Base-by-base conservation (phyloP, 2,888 invertebrate species). In the Matsumyia berberina region DNA sequence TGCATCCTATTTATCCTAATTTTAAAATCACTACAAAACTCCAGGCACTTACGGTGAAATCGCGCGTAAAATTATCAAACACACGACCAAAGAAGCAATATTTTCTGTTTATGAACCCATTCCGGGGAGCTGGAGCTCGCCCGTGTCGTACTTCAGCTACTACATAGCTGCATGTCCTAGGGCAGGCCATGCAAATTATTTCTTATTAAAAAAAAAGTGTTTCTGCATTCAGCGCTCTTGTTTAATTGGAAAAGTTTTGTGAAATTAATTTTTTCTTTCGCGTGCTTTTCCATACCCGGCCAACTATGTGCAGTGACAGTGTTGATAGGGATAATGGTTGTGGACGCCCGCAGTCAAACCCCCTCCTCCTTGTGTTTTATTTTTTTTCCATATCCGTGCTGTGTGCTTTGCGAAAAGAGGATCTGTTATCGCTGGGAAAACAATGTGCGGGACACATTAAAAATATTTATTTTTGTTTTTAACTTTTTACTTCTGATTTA, bases 231-330 rank as follows among this genome's bases (percentile, higher is more conserved):
- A 82, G 77, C 62, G 74, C 81, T 24, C 24, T 77, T 77, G 81
- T 82, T 82, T 82, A 82, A 82, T 82, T 82, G 81, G 77, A 82
- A 82, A 82, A 82, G 70, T 82, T 82, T 77, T 70, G 64, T 12
- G 70, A 77, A 77, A 82, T 77, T 82, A 77, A 62, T 70, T 70
- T 49, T 58, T 76, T 64, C 64, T 70, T 42, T 24, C 15, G 31
- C 12, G 33, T 69, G 24, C 44, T 37, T 35, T 57, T 35, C 37
- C 46, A 5, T 46, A 58, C 24, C 44, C 49, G 19, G 11, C 64
- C 70, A 70, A 77, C 77, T 72, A 66, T 77, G 37, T 70, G 70
- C 81, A 77, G 44, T 77, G 77, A 82, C 81, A 82, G 70, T 72
- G 81, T 70, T 82, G 81, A 82, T 77, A 77, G 66, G 64, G 66